phyloP scores from a whole-genome alignment of 2,113 vertebrate species.

The Bothrops jararaca region DNA sequence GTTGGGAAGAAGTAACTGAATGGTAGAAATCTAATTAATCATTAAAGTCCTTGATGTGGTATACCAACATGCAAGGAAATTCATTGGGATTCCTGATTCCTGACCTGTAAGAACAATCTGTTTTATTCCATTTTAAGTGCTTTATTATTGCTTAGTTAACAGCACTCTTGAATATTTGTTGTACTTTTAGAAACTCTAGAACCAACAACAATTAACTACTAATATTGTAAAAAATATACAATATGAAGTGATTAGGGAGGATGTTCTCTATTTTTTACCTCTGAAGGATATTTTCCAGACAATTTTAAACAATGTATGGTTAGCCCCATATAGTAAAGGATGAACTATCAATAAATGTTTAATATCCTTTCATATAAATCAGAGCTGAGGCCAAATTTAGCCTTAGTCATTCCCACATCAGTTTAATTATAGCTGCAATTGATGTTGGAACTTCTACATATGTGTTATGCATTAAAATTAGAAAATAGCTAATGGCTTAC shows the following conservation, averaged over 20 bases:
- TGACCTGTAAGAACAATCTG: not conserved
- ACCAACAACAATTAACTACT: not conserved
- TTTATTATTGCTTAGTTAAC: not conserved
- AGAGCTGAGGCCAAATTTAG: not conserved
- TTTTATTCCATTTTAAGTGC: slow-evolving; percentile 14
- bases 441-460: not conserved
- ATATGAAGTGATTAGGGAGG: not conserved
- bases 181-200: not conserved
- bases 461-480: not conserved
- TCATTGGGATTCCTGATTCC: not conserved
- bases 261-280: not conserved
- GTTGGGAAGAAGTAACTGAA: not conserved
- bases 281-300: not conserved
- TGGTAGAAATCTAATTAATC: not conserved
- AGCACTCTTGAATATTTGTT: not conserved
- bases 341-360: not conserved
- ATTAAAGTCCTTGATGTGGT: not conserved
- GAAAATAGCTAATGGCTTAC: not conserved
- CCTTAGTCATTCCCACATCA: not conserved
- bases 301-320: not conserved
- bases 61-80: not conserved
- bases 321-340: not conserved
- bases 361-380: not conserved
- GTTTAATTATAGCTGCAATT: not conserved
- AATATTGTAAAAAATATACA: not conserved